Evolutionary conservation across 2,888 invertebrate genomes (phyloP), one percentile per base, ranked within the genome.

Genomic region (Phragmatobia fuliginosa): DNA sequence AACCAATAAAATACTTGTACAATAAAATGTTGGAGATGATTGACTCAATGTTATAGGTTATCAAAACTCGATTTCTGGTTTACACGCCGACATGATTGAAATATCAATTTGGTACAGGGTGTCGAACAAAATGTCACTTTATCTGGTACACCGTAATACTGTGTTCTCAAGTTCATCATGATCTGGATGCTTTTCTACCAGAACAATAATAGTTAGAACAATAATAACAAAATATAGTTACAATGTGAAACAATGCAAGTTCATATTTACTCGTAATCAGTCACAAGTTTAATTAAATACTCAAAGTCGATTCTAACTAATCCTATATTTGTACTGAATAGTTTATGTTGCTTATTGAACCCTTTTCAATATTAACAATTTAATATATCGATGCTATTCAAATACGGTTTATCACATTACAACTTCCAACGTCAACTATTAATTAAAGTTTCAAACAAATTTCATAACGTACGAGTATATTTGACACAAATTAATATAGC

Each of bases 391-490:
- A 56, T 56, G 7, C 6, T 56, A 16, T 28, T 7, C 28, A 7
- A 56, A 28, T 28, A 56, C 2, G 1, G 16, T 56, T 56, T 16
- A 28, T 56, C 16, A 28, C 16, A 25, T 28, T 25, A 25, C 14
- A 28, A 56, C 28, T 56, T 28, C 56, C 28, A 16, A 56, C 16
- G 25, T 25, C 28, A 56, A 28, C 16, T 56, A 56, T 56, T 56
- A 56, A 56, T 56, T 56, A 56, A 56, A 56, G 6, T 56, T 28
- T 28, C 56, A 56, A 56, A 28, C 56, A 56, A 56, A 28, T 56
- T 56, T 56, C 56, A 56, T 28, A 56, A 25, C 28, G 56, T 56
- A n/a, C n/a, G n/a, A n/a, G n/a, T n/a, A 2, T 16, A 56, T 28
- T 28, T 56, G 28, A 28, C 14, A 56, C 56, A 56, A 56, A 56